Conservation (phyloP, 2,797 vertebrate genomes). For the Percopsis omiscomaycus region DNA sequence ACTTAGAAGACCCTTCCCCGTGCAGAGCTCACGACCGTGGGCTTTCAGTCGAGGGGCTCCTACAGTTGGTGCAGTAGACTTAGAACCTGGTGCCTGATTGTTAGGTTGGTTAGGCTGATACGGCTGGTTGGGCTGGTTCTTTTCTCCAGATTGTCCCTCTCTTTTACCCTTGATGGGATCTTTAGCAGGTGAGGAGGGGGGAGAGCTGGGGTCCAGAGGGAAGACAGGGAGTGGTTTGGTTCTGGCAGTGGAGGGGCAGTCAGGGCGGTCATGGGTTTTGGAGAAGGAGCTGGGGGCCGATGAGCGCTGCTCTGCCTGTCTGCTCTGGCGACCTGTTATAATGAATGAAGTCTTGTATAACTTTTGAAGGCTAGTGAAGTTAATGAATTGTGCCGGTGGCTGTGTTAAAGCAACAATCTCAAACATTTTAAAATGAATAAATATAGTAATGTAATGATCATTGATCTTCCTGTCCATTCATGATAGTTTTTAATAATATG, state of each 20-base stretch:
- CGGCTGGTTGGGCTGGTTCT: slow-evolving; percentile 8
- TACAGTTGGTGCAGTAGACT: slow-evolving; percentile 33
- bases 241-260: slow-evolving; percentile 51
- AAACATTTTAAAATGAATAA: no score
- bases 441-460: no score
- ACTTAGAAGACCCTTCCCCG: slow-evolving; percentile 71
- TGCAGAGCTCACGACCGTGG: slow-evolving; percentile 50
- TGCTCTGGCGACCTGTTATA: slow-evolving; percentile 69
- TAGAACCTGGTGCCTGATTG: slow-evolving; percentile 42
- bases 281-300: slow-evolving; percentile 51
- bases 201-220: slow-evolving; percentile 63
- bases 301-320: slow-evolving; percentile 61
- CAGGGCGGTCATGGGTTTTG: slow-evolving; percentile 64
- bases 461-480: no score
- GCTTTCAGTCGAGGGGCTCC: slow-evolving; percentile 52
- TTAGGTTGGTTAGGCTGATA: slow-evolving; percentile 31
- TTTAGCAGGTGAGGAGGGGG: slow-evolving; percentile 60
- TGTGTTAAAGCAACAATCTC: no score
- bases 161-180: slow-evolving; percentile 33
- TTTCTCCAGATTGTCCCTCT: slow-evolving; percentile 40
- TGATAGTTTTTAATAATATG: no score
- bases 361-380: not conserved
- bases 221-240: slow-evolving; percentile 67
- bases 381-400: no score
- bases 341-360: not conserved